Evolutionary conservation across 2,888 invertebrate species (phyloP).

Genomic region (Sphinx pinastri): DNA sequence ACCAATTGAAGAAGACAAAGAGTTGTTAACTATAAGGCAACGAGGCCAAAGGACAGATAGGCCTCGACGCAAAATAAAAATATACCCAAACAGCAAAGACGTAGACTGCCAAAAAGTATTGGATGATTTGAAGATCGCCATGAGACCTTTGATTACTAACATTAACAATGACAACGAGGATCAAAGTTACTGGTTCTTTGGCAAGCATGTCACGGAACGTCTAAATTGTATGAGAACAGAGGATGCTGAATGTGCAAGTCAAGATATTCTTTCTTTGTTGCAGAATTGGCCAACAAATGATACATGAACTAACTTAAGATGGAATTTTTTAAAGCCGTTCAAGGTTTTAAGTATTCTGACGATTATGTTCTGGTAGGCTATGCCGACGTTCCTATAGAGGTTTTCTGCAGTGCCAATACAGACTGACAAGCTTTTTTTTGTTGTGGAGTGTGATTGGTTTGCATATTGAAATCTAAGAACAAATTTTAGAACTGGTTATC

Average conservation of each 20-base stretch:
- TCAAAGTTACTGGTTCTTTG: conserved; percentile 67
- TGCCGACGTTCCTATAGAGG: too few species aligned
- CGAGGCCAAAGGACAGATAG: conserved; percentile 61
- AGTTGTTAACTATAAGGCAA: conserved; percentile 56
- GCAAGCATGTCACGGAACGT: conserved; percentile 67
- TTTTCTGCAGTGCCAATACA: too few species aligned
- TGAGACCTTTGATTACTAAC: conserved; percentile 58
- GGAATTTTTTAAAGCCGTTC: neutral
- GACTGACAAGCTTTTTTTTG: too few species aligned
- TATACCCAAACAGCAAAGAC: conserved; percentile 39
- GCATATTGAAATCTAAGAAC: too few species aligned
- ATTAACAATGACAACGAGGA: conserved; percentile 31
- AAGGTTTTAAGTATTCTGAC: too few species aligned
- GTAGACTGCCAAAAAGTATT: conserved; percentile 61
- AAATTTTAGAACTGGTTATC: too few species aligned
- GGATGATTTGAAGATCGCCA: conserved; percentile 62
- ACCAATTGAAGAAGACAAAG: conserved; percentile 51
- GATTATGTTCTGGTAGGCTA: too few species aligned
- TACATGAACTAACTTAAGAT: neutral
- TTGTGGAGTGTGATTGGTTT: too few species aligned
- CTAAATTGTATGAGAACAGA: conserved; percentile 62
- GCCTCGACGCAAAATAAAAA: conserved; percentile 51
- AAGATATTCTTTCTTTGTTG: conserved; percentile 58
- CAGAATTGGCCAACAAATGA: conserved; percentile 37
- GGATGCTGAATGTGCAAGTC: conserved; percentile 62